phyloP scores from a whole-genome alignment of 2,797 vertebrate species.

The Pangasius mekongensis region DNA sequence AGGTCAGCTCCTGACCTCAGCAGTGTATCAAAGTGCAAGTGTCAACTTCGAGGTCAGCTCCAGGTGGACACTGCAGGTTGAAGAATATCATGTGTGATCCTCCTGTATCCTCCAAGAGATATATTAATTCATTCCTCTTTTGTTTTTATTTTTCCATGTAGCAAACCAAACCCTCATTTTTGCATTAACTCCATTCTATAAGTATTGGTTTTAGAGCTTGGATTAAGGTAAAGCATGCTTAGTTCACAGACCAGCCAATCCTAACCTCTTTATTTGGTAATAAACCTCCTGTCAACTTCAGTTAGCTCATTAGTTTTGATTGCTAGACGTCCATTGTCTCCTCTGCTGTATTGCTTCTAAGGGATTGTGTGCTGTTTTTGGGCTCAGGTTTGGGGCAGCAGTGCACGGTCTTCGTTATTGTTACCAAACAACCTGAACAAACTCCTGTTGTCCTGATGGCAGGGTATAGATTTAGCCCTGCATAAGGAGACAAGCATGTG shows the following conservation, averaged over 20 bases:
- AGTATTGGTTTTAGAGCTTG: constrained; percentile 37
- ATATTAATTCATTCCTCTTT: background rate
- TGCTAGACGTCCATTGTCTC: constrained; percentile 27
- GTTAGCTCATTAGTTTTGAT: constrained; percentile 78
- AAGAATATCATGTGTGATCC: background rate
- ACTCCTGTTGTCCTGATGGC: constrained; percentile 34
- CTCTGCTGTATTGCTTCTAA: constrained; percentile 22
- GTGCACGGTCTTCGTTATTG: constrained; percentile 36
- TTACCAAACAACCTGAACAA: constrained; percentile 47
- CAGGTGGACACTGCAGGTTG: constrained; percentile 15
- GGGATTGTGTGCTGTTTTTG: background rate
- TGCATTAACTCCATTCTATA: constrained; percentile 1
- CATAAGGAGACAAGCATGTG: constrained; percentile 32
- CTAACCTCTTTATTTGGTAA: constrained; percentile 82
- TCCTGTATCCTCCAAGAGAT: background rate
- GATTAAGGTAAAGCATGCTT: constrained; percentile 79
- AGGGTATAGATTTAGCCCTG: constrained; percentile 49
- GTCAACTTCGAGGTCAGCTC: constrained; percentile 55
- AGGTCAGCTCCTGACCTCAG: constrained; percentile 62
- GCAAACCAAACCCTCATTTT: background rate
- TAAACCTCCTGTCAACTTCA: constrained; percentile 73
- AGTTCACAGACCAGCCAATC: constrained; percentile 73
- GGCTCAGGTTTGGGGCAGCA: background rate
- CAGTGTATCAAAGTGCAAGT: constrained; percentile 64
- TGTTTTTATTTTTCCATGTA: constrained; percentile 42